Base-by-base conservation (phyloP, 2,113 vertebrate genomes). In the Nerophis lumbriciformis region DNA sequence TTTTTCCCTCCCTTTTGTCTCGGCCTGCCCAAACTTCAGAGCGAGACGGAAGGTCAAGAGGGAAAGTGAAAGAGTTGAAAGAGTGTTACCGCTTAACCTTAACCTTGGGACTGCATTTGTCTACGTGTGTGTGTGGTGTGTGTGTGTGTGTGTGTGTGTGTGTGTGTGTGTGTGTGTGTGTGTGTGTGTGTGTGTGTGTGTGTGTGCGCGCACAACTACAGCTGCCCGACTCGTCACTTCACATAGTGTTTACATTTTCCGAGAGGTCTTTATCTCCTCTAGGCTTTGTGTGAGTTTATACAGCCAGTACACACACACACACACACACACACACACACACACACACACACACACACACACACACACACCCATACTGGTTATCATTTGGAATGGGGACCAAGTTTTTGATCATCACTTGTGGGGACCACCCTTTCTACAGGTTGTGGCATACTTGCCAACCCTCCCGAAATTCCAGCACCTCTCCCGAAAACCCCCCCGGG, bases 241-340 rank as follows among this genome's bases (percentile, higher is more conserved):
- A 89, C 75, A 90, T 85, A 81, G 73, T 91, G 91, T 91, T 92
- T 92, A 92, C 86, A 88, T 90, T 91, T 83, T 81, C 75, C 81
- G 76, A 87, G 85, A 87, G 85, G 89, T 88, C 85, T 91, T 90
- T 91, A 92, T 90, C 90, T 88, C 79, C 69, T 71, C 73, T 65
- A 75, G 65, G 82, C 79, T 85, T 85, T 80, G 83, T 72, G 75
- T 83, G 80, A 88, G 88, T 90, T 90, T 90, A 90, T 83, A 90
- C 75, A 90, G 77, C 69, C 55, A 78, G 69, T 59, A 71, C 28
- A 52, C 77, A 68, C 63, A 67, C 66, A 71, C 70, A 74, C 63
- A 68, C 66, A 58, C 68, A 73, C 71, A 45, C 42, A 73, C 68
- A 76, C 76, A 58, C 76, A 77, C 67, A 67, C 69, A 67, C 69